Conservation (phyloP, 35 echinoderm and acorn worm genomes). For the Ptychodera flava region DNA sequence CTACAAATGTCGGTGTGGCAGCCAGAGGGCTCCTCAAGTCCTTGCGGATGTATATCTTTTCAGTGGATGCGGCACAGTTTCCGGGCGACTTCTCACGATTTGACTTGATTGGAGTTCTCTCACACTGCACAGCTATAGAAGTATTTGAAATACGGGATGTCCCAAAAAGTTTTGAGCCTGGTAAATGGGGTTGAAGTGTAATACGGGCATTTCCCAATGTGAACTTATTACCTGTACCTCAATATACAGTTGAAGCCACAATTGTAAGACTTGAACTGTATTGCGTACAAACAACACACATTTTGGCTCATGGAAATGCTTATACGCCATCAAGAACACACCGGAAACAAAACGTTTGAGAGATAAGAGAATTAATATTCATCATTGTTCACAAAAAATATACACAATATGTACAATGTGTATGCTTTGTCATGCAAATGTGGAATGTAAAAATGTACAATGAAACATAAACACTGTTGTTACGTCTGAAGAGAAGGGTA, state of each 20-base stretch:
- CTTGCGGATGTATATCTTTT: constrained; percentile 98
- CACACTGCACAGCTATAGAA: constrained; percentile 96
- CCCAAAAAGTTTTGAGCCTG: not conserved
- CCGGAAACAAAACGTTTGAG: no score
- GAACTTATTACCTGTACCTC: not conserved
- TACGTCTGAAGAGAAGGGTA: no score
- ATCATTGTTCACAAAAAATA: no score
- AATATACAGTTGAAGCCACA: not conserved
- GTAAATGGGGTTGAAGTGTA: not conserved
- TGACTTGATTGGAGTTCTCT: constrained; percentile 90
- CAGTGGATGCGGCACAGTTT: constrained; percentile 84
- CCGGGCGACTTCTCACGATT: constrained; percentile 81
- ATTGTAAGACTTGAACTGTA: not conserved
- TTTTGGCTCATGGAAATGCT: not conserved
- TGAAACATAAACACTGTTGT: no score
- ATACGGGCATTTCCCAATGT: not conserved
- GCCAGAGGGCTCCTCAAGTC: constrained; percentile 92
- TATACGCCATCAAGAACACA: no score
- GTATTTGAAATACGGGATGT: constrained; percentile 1
- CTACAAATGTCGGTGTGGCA: constrained; percentile 85
- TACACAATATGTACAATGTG: no score
- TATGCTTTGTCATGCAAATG: no score
- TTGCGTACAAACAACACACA: not conserved
- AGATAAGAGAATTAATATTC: no score
- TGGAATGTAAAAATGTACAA: no score